Evolutionary conservation across 2,797 vertebrate genomes (phyloP).

Genomic region (Poecilia picta): DNA sequence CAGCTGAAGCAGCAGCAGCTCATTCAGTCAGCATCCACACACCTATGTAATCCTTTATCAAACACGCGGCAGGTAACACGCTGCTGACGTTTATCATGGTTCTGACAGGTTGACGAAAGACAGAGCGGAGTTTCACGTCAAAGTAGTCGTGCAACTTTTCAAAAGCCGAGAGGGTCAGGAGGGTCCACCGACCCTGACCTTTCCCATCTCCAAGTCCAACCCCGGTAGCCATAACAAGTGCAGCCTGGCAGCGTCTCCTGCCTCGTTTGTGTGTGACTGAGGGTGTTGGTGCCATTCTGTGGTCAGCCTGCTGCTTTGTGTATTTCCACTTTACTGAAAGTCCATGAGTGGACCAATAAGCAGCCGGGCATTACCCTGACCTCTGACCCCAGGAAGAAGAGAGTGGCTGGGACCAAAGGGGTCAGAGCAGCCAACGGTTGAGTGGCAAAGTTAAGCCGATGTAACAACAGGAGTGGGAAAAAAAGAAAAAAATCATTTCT

Average conservation of each 20-base stretch:
- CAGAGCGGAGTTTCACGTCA: background rate
- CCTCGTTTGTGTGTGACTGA: conserved; percentile 32
- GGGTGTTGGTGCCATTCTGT: conserved; percentile 43
- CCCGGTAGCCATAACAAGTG: conserved; percentile 39
- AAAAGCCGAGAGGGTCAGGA: conserved; percentile 58
- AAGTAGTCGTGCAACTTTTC: conserved; percentile 29
- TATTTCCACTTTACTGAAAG: conserved; percentile 60
- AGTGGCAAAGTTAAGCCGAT: conserved; percentile 23
- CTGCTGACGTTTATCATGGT: conserved; percentile 28
- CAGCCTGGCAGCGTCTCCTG: conserved; percentile 25
- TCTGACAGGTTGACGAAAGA: conserved; percentile 13
- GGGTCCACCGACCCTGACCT: conserved; percentile 53
- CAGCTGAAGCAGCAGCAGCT: conserved; percentile 32
- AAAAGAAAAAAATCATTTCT: background rate
- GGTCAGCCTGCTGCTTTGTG: conserved; percentile 66
- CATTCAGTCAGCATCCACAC: conserved; percentile 48
- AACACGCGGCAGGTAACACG: conserved; percentile 31
- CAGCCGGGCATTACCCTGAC: conserved; percentile 46
- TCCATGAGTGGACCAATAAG: conserved; percentile 65
- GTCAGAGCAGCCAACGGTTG: conserved; percentile 53
- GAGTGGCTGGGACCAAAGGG: conserved; percentile 44
- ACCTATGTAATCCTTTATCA: conserved; percentile 51
- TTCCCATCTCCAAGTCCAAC: conserved; percentile 17
- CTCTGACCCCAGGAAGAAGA: conserved; percentile 59
- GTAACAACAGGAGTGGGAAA: background rate